phyloP scores from a whole-genome alignment of 2,888 invertebrate genomes.

The Phorcus lineatus region DNA sequence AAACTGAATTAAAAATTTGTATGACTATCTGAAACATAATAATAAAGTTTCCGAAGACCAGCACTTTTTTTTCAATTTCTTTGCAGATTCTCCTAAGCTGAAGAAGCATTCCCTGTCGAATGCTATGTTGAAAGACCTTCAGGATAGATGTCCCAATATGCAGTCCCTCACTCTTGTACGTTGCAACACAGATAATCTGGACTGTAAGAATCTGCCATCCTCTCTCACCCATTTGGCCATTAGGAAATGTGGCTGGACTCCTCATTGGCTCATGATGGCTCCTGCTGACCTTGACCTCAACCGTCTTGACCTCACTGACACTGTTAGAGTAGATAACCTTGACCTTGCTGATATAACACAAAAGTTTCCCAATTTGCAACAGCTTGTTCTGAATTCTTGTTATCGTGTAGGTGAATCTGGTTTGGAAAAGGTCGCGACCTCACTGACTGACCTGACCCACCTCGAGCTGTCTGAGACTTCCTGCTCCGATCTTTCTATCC shows the following conservation, averaged over 20 bases:
- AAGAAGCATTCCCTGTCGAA: slow-evolving; percentile 60
- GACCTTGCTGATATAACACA: slow-evolving; percentile 50
- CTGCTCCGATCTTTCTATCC: slow-evolving; percentile 54
- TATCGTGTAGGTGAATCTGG: slow-evolving; percentile 54
- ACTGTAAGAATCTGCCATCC: slow-evolving; percentile 47
- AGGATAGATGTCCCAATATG: slow-evolving; percentile 64
- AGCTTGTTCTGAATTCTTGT: slow-evolving; percentile 53
- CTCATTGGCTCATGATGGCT: slow-evolving; percentile 53
- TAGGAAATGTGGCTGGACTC: slow-evolving; percentile 51
- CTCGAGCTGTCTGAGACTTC: slow-evolving; percentile 47
- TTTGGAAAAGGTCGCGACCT: slow-evolving; percentile 46
- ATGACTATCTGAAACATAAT: too few relatives aligned
- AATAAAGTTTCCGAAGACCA: too few relatives aligned
- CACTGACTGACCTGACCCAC: slow-evolving; percentile 40
- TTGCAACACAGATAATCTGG: slow-evolving; percentile 51
- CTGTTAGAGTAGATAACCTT: slow-evolving; percentile 50
- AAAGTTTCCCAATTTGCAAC: slow-evolving; percentile 43
- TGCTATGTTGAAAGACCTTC: slow-evolving; percentile 63
- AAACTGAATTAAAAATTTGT: too few relatives aligned
- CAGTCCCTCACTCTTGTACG: slow-evolving; percentile 48
- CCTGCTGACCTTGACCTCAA: slow-evolving; percentile 42
- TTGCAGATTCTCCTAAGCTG: slow-evolving; percentile 49
- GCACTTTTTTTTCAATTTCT: too few relatives aligned
- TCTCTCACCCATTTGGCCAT: slow-evolving; percentile 49
- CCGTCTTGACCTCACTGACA: slow-evolving; percentile 47